These are phyloP conservation scores for Chrysopa pallens DNA, from an alignment of 1,140 invertebrate genomes.

Conservation along the genomic window DNA sequence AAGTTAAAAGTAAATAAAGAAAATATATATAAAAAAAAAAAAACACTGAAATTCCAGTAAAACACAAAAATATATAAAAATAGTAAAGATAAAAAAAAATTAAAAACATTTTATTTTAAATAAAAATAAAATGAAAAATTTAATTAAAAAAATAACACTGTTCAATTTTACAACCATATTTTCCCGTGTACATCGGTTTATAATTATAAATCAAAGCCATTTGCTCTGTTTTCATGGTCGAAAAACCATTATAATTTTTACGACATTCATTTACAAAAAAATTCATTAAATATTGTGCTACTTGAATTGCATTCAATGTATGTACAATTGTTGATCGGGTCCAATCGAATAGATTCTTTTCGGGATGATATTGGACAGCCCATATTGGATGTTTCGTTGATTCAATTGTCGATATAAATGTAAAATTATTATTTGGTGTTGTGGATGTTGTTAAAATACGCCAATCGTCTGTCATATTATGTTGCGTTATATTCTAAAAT, in stretches of 20 bases:
- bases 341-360: slow-evolving; percentile 71
- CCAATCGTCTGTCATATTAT: too few species aligned
- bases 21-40: too few species aligned
- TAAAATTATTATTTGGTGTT: slow-evolving; percentile 20
- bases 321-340: slow-evolving; percentile 39
- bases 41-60: too few species aligned
- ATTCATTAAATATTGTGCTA: slow-evolving; percentile 63
- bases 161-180: slow-evolving; percentile 25
- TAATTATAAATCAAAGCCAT: slow-evolving; percentile 46
- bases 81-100: too few species aligned
- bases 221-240: slow-evolving; percentile 24
- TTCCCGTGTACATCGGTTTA: slow-evolving; percentile 31
- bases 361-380: slow-evolving; percentile 79
- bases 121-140: too few species aligned
- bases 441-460: too few species aligned
- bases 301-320: slow-evolving; percentile 33
- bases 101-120: too few species aligned
- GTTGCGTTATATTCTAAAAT: too few species aligned
- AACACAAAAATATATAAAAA: too few species aligned
- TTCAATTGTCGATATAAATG: slow-evolving; percentile 52
- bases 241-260: slow-evolving; percentile 35
- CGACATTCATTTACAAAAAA: slow-evolving; percentile 63
- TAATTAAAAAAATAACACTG: slow-evolving; percentile 35
- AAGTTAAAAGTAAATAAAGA: too few species aligned
- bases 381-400: slow-evolving; percentile 63